A percentile compares a stretch with the other conserved stretches of the same genome.
Conservation (phyloP, 2,888 invertebrate genomes). For the Pheosia tremula region DNA sequence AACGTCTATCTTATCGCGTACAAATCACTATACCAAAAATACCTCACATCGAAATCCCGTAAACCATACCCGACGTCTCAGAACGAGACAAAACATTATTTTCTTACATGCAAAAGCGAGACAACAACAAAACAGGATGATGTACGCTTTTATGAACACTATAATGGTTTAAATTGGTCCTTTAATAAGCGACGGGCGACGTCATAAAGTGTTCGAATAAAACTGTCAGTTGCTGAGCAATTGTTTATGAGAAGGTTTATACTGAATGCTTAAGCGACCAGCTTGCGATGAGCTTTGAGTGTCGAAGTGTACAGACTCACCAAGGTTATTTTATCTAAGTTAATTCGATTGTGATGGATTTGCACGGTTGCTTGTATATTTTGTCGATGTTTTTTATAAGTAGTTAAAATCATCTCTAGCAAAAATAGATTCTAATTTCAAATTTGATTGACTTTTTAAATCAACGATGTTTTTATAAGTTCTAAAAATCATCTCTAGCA, state of each 20-base stretch:
- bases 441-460: too few relatives aligned
- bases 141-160: conserved; percentile 79
- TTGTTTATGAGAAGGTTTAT: conserved; percentile 7
- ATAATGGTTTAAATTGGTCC: conserved; percentile 83
- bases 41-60: conserved; percentile 74
- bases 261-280: conserved; percentile 7
- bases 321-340: neutral
- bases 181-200: conserved; percentile 72
- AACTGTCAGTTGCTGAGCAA: conserved; percentile 48
- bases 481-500: too few relatives aligned
- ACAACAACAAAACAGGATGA: conserved; percentile 75
- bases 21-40: conserved; percentile 67
- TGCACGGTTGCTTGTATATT: neutral
- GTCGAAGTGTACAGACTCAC: neutral
- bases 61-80: conserved; percentile 69
- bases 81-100: conserved; percentile 46
- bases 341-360: neutral
- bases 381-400: neutral
- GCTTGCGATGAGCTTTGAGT: conserved; percentile 1
- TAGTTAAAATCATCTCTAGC: too few relatives aligned
- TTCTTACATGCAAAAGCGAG: conserved; percentile 41
- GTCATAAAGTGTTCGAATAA: conserved; percentile 72
- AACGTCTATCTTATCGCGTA: conserved; percentile 16
- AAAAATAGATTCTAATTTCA: too few relatives aligned
- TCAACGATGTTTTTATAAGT: neutral